Evolutionary conservation across 2,888 invertebrate genomes (phyloP).

Genomic region (Sussaba pulchella): DNA sequence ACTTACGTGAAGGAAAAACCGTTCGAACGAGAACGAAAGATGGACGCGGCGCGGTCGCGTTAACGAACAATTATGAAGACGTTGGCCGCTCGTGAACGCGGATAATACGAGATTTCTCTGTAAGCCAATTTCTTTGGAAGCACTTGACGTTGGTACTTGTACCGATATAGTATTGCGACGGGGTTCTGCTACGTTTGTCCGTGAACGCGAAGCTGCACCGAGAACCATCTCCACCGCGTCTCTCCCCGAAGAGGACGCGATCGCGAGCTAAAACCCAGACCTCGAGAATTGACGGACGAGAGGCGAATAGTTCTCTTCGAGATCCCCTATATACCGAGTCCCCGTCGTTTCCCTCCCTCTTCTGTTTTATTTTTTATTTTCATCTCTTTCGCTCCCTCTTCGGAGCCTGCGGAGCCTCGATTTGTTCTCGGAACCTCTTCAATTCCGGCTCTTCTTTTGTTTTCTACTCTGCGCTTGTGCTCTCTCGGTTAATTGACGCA

Average conservation of each 20-base stretch:
- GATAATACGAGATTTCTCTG: constrained; percentile 39
- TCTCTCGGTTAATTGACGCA: constrained; percentile 79
- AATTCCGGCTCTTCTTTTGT: constrained; percentile 74
- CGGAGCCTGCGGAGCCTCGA: constrained; percentile 66
- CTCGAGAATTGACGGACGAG: constrained; percentile 21
- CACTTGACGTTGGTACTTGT: constrained; percentile 35
- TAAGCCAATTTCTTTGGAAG: constrained; percentile 49
- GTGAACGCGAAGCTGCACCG: constrained; percentile 1
- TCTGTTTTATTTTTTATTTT: background rate
- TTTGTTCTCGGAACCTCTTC: constrained; percentile 75
- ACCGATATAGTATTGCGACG: constrained; percentile 17
- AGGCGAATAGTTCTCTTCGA: constrained; percentile 6
- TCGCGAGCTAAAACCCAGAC: constrained; percentile 9
- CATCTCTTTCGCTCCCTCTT: constrained; percentile 9
- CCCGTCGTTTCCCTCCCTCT: background rate
- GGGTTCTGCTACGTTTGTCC: constrained; percentile 2
- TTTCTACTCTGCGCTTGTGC: constrained; percentile 65
- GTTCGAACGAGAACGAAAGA: too few relatives aligned
- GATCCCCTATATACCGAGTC: constrained; percentile 23
- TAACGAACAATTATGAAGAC: constrained; percentile 29
- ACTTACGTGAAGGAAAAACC: too few relatives aligned
- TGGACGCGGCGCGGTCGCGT: constrained; percentile 12
- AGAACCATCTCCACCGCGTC: background rate
- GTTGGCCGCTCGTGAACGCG: background rate
- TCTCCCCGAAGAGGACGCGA: too few relatives aligned